Percentiles rank a stretch among this genome's conserved stretches.
phyloP scores from a whole-genome alignment of 2,888 invertebrate genomes.

The Nephrocerus scutellatus region DNA sequence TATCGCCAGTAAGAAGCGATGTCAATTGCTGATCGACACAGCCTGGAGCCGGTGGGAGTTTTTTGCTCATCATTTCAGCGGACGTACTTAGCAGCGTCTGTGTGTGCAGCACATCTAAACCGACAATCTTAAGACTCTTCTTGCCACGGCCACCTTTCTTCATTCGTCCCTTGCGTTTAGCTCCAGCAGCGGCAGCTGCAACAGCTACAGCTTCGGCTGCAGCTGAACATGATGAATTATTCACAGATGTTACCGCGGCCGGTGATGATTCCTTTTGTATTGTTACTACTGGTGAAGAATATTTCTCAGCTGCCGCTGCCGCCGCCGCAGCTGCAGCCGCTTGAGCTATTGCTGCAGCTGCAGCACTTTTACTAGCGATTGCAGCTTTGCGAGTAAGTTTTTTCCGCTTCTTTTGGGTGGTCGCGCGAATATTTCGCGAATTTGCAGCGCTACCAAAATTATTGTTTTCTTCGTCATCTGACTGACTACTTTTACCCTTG shows the following conservation, averaged over 20 bases:
- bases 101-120: conserved; percentile 80
- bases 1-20: conserved; percentile 62
- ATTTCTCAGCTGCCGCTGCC: conserved; percentile 46
- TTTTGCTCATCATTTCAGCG: conserved; percentile 63
- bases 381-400: conserved; percentile 47
- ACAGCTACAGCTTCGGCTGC: conserved; percentile 30
- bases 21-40: conserved; percentile 87
- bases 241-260: conserved; percentile 9
- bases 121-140: conserved; percentile 70
- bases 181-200: conserved; percentile 16
- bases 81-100: conserved; percentile 83
- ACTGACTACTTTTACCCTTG: conserved; percentile 56
- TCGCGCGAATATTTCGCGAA: conserved; percentile 30
- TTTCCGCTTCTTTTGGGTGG: conserved; percentile 44
- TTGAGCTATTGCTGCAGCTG: conserved; percentile 38
- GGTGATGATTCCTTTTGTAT: conserved; percentile 22
- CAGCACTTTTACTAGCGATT: conserved; percentile 40
- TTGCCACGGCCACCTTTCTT: conserved; percentile 59
- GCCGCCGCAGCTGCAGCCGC: conserved; percentile 40
- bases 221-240: conserved; percentile 22
- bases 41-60: conserved; percentile 80
- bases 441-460: conserved; percentile 39
- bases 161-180: conserved; percentile 52
- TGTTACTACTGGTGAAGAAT: conserved; percentile 16
- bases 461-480: conserved; percentile 54